Evolutionary conservation across 2,888 invertebrate species (phyloP).

Genomic region (Lasius platythorax): DNA sequence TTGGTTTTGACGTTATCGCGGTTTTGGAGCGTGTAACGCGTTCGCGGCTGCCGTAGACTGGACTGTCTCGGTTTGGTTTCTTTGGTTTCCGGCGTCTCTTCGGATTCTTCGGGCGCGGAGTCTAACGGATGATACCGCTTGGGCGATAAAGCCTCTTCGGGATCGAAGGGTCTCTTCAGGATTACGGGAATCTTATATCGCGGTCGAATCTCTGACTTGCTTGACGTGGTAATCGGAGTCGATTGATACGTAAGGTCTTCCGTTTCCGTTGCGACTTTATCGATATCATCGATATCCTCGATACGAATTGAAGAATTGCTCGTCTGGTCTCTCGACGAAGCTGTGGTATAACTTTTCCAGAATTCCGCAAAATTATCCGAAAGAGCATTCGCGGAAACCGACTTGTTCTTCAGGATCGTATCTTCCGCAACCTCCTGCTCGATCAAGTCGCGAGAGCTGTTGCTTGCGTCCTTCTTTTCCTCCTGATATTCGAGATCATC

Average conservation of each 20-base stretch:
- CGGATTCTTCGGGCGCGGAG: slow-evolving; percentile 70
- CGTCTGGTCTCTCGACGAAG: neutral
- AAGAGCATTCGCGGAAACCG: neutral
- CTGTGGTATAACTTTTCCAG: slow-evolving; percentile 75
- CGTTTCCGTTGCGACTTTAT: neutral
- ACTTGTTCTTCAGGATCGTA: slow-evolving; percentile 13
- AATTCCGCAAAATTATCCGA: slow-evolving; percentile 65
- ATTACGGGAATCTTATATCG: slow-evolving; percentile 71
- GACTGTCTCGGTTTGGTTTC: slow-evolving; percentile 53
- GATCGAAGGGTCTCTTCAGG: slow-evolving; percentile 50
- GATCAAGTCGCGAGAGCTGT: neutral
- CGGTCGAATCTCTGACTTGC: slow-evolving; percentile 63
- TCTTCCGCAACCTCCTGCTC: slow-evolving; percentile 27
- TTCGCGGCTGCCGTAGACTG: slow-evolving; percentile 71
- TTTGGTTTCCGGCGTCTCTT: slow-evolving; percentile 61
- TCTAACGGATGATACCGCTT: slow-evolving; percentile 42
- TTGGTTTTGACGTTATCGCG: neutral
- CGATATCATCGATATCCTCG: neutral
- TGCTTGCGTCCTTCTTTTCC: neutral
- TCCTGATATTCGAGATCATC: slow-evolving; percentile 37
- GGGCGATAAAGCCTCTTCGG: slow-evolving; percentile 23
- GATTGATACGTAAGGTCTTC: slow-evolving; percentile 24
- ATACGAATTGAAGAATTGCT: neutral
- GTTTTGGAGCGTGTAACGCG: slow-evolving; percentile 62
- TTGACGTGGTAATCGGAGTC: slow-evolving; percentile 22